Evolutionary conservation across 2,797 vertebrate genomes (phyloP).

Genomic region (Sitta carolinensis): DNA sequence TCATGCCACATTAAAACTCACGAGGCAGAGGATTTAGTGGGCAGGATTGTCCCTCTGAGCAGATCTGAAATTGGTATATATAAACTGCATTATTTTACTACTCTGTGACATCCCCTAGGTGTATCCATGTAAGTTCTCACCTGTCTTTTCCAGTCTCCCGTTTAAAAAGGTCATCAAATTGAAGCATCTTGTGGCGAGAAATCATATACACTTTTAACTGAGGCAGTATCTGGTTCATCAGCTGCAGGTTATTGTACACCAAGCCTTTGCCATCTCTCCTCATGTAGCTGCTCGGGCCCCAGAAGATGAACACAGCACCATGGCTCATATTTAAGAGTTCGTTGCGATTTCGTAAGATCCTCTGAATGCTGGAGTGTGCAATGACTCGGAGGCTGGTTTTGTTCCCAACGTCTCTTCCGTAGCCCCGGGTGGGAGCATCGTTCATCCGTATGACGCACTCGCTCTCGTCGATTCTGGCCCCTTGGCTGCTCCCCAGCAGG

Average conservation of each 20-base stretch:
- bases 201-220: conserved; percentile 91
- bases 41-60: neutral
- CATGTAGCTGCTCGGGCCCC: conserved; percentile 98
- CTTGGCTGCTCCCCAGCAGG: conserved; percentile 84
- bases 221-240: conserved; percentile 94
- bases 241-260: conserved; percentile 95
- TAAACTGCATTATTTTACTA: neutral
- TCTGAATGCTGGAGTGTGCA: conserved; percentile 96
- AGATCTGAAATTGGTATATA: neutral
- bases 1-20: neutral
- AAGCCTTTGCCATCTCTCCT: conserved; percentile 92
- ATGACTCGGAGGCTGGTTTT: conserved; percentile 93
- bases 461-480: conserved; percentile 86
- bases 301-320: conserved; percentile 95
- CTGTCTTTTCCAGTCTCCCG: conserved; percentile 97
- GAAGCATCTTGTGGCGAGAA: conserved; percentile 97
- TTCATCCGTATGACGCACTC: conserved; percentile 99
- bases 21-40: neutral
- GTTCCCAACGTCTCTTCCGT: conserved; percentile 85
- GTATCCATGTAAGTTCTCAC: conserved; percentile 66
- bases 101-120: neutral
- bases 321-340: conserved; percentile 93
- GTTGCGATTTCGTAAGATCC: conserved; percentile 88
- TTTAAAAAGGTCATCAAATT: conserved; percentile 96
- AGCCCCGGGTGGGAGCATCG: conserved; percentile 88